These are phyloP conservation scores for Pediacus dermestoides DNA, from an alignment of 2,888 invertebrate genomes.

Conservation along the genomic window DNA sequence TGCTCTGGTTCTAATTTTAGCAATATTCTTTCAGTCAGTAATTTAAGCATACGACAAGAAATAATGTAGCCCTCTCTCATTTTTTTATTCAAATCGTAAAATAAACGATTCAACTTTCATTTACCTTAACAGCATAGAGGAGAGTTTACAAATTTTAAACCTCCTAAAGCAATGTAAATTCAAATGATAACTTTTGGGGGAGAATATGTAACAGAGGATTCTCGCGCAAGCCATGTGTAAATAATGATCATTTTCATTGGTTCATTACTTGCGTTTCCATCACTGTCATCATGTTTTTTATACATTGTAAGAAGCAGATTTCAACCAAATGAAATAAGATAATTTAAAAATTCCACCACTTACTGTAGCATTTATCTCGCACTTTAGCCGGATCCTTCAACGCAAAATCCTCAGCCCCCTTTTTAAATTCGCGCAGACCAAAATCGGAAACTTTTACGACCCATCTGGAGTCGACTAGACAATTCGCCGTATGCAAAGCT, in stretches of 20 bases:
- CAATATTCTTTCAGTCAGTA: too few relatives aligned
- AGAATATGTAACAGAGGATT: too few relatives aligned
- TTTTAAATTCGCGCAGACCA: constrained; percentile 82
- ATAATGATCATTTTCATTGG: background rate
- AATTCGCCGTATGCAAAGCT: constrained; percentile 84
- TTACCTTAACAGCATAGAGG: too few relatives aligned
- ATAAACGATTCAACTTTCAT: too few relatives aligned
- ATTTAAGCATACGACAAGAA: too few relatives aligned
- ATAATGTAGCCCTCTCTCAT: too few relatives aligned
- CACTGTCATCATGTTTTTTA: constrained; percentile 1
- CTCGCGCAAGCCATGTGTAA: background rate
- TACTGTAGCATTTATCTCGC: constrained; percentile 69
- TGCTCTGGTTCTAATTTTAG: too few relatives aligned
- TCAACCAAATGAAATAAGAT: background rate
- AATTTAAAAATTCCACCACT: constrained; percentile 36
- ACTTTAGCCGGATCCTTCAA: constrained; percentile 57
- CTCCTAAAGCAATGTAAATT: too few relatives aligned
- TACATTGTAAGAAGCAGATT: background rate
- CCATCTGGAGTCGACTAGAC: constrained; percentile 92
- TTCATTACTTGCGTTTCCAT: constrained; percentile 1
- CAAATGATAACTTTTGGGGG: too few relatives aligned
- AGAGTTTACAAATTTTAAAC: too few relatives aligned
- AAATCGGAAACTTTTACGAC: constrained; percentile 91
- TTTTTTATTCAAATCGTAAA: too few relatives aligned
- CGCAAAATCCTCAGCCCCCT: constrained; percentile 64